Evolutionary conservation across 2,797 vertebrate genomes (phyloP).

Genomic region (Coendou prehensilis): DNA sequence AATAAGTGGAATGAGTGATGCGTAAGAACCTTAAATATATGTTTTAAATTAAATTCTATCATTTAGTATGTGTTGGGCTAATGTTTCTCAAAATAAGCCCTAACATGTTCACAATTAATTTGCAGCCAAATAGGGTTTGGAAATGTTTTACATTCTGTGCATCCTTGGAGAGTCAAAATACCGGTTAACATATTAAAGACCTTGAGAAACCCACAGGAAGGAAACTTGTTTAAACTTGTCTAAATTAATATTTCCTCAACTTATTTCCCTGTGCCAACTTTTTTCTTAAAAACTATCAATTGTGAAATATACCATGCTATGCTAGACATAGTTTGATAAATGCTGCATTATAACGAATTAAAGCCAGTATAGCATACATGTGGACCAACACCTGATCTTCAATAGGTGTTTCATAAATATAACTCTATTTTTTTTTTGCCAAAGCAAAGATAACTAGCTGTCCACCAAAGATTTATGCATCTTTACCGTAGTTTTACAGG

Average conservation of each 20-base stretch:
- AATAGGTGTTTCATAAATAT: background rate
- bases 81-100: background rate
- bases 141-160: background rate
- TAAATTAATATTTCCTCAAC: background rate
- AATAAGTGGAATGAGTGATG: conserved; percentile 31
- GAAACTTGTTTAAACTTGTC: background rate
- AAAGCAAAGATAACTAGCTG: background rate
- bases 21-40: background rate
- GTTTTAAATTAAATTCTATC: conserved; percentile 9
- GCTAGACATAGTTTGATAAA: background rate
- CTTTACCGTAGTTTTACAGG: background rate
- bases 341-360: background rate
- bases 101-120: background rate
- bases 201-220: background rate
- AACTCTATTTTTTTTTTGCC: background rate
- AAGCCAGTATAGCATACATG: background rate
- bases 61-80: background rate
- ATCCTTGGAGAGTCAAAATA: conserved; percentile 9
- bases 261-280: background rate
- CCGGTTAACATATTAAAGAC: background rate
- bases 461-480: background rate
- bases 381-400: background rate
- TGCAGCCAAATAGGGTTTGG: background rate
- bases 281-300: background rate
- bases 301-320: background rate